Evolutionary conservation across 2,888 invertebrate species (phyloP).

Genomic region (Mythimna pallens): DNA sequence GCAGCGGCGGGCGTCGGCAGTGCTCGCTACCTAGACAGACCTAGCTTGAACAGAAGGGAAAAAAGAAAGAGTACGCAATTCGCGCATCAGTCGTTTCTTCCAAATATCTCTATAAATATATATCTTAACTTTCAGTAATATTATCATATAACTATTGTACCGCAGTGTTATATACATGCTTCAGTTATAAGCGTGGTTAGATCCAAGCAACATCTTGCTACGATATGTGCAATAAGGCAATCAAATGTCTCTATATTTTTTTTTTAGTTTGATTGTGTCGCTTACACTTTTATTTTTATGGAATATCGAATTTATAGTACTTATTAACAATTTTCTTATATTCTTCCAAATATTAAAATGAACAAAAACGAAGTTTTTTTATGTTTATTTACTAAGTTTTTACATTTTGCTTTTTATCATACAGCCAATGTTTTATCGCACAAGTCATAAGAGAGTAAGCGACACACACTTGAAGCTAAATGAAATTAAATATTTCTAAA

Average conservation of each 20-base stretch:
- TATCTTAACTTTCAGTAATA: slow-evolving; percentile 67
- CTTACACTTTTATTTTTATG: slow-evolving; percentile 34
- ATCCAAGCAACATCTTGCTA: slow-evolving; percentile 64
- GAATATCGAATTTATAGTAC: too few species aligned
- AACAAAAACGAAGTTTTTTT: neutral
- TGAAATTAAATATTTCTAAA: slow-evolving; percentile 47
- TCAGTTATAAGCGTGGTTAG: slow-evolving; percentile 59
- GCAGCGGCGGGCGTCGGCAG: slow-evolving; percentile 83
- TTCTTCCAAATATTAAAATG: neutral
- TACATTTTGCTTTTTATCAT: neutral
- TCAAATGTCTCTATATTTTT: slow-evolving; percentile 41
- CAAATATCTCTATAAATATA: slow-evolving; percentile 77
- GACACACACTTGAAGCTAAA: slow-evolving; percentile 50
- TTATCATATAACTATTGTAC: slow-evolving; percentile 64
- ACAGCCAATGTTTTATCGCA: slow-evolving; percentile 2
- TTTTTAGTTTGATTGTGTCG: slow-evolving; percentile 26
- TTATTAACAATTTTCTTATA: neutral
- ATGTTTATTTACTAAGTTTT: neutral
- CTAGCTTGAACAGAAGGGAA: slow-evolving; percentile 91
- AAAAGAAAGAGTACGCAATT: slow-evolving; percentile 89
- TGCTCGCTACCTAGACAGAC: slow-evolving; percentile 90
- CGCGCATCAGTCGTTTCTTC: slow-evolving; percentile 90
- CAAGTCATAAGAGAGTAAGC: slow-evolving; percentile 56
- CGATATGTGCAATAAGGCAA: slow-evolving; percentile 51
- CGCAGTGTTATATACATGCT: slow-evolving; percentile 68